These are phyloP conservation scores for Erpetoichthys calabaricus DNA, from an alignment of 2,797 vertebrate species.

Conservation along the genomic window DNA sequence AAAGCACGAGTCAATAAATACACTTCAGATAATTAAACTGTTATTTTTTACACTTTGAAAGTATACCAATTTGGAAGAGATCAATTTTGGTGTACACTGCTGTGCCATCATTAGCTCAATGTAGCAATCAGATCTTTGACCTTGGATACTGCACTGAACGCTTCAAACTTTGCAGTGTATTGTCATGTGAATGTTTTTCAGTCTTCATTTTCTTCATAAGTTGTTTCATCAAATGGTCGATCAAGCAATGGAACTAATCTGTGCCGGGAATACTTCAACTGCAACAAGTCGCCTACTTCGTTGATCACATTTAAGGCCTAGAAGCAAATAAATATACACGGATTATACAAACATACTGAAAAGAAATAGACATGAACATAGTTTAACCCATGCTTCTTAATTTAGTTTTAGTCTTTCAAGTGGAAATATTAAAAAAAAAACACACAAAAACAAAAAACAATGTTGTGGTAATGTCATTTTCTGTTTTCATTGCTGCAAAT, in stretches of 20 bases:
- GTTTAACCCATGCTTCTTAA: no score
- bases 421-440: no score
- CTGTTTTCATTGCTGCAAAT: no score
- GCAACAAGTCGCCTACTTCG: constrained; percentile 83
- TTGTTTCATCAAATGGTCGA: constrained; percentile 61
- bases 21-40: constrained; percentile 14
- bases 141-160: constrained; percentile 13
- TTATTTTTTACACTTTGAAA: not conserved
- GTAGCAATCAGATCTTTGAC: constrained; percentile 20
- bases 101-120: constrained; percentile 11
- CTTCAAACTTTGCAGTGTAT: constrained; percentile 22
- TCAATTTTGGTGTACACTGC: constrained; percentile 5
- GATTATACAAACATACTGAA: no score
- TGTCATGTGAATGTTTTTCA: constrained; percentile 38
- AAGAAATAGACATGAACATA: no score
- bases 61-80: not conserved
- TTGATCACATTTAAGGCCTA: constrained; percentile 75
- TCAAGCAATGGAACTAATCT: constrained; percentile 50
- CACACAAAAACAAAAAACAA: no score
- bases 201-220: constrained; percentile 70
- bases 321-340: constrained; percentile 8
- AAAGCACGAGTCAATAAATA: constrained; percentile 1
- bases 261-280: constrained; percentile 82
- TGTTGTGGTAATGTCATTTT: no score
- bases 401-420: no score